Conservation (phyloP, 2,888 invertebrate species). For the Galerucella calmariensis region DNA sequence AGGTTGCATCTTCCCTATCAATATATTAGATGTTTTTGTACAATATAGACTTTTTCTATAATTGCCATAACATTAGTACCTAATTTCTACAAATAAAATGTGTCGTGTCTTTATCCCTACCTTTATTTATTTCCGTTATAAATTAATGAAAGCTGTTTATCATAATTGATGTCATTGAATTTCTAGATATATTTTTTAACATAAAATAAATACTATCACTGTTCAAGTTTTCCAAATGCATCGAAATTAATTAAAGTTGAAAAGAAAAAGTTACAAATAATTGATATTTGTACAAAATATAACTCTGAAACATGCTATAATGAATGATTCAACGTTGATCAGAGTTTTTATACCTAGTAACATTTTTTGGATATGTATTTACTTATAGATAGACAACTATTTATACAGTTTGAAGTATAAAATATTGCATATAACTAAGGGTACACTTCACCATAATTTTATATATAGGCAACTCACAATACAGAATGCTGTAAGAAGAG, state of each 20-base stretch:
- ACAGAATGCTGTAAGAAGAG: not conserved
- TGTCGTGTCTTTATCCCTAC: too few relatives aligned
- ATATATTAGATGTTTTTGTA: too few relatives aligned
- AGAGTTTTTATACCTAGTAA: not conserved
- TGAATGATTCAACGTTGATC: not conserved
- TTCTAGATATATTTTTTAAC: not conserved
- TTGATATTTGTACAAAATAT: not conserved
- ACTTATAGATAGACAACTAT: not conserved
- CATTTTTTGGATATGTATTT: not conserved
- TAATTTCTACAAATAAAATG: too few relatives aligned
- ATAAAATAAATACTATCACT: not conserved
- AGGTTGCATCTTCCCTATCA: not conserved
- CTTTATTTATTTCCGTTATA: too few relatives aligned
- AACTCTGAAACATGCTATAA: not conserved
- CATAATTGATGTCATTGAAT: not conserved
- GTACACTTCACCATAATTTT: not conserved
- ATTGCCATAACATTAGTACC: too few relatives aligned
- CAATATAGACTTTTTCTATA: too few relatives aligned
- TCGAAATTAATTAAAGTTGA: not conserved
- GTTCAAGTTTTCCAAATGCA: too few relatives aligned
- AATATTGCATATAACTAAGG: not conserved
- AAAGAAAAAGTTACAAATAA: not conserved
- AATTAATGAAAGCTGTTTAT: too few relatives aligned
- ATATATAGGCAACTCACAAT: not conserved
- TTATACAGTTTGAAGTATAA: not conserved